Evolutionary conservation across 1,140 invertebrate genomes (phyloP).

Genomic region (Amyelois transitella): DNA sequence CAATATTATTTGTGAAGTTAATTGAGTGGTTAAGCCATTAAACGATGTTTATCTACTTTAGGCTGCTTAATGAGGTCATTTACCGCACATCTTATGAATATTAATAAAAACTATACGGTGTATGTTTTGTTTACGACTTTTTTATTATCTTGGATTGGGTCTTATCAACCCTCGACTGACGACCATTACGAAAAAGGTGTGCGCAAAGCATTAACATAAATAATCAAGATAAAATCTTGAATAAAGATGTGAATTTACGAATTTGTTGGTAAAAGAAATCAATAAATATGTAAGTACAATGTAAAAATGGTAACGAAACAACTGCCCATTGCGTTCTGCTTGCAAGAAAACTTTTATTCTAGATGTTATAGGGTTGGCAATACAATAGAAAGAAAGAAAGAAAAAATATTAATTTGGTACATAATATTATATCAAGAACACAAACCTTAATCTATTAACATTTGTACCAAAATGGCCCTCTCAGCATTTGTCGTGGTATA

Average conservation of each 20-base stretch:
- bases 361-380: background rate
- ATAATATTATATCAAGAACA: too few species aligned
- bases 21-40: constrained; percentile 58
- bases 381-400: too few species aligned
- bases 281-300: too few species aligned
- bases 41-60: constrained; percentile 53
- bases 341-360: background rate
- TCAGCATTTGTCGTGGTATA: too few species aligned
- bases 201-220: constrained; percentile 1
- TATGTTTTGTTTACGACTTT: constrained; percentile 42
- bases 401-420: too few species aligned
- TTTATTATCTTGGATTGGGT: constrained; percentile 34
- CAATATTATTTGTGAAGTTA: constrained; percentile 38
- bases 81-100: constrained; percentile 57
- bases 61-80: constrained; percentile 56
- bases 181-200: background rate
- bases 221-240: background rate
- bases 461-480: too few species aligned
- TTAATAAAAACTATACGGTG: constrained; percentile 36
- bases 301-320: background rate
- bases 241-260: background rate
- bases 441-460: too few species aligned
- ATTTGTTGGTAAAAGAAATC: too few species aligned
- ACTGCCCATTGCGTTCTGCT: background rate
- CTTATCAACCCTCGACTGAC: constrained; percentile 4